phyloP scores from a whole-genome alignment of 2,797 vertebrate species.

The Lindbergichthys nudifrons region DNA sequence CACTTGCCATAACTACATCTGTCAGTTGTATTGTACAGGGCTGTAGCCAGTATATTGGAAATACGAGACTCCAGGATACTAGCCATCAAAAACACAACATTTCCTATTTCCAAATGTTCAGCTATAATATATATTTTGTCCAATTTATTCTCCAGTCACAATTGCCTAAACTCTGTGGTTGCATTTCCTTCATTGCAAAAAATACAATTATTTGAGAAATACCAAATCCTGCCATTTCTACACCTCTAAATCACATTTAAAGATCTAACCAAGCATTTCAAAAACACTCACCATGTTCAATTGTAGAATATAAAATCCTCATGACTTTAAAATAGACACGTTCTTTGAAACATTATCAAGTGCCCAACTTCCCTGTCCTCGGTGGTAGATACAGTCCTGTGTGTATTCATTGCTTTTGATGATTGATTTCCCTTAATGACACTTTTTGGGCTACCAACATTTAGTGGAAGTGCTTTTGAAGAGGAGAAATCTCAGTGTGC shows the following conservation, averaged over 20 bases:
- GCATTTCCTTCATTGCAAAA: neutral
- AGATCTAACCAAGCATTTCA: neutral
- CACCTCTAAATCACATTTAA: neutral
- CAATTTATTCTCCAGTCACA: neutral
- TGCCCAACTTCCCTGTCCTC: neutral
- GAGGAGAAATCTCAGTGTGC: conserved; percentile 19
- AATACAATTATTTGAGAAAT: neutral
- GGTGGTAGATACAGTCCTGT: too few relatives aligned
- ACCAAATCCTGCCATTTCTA: neutral
- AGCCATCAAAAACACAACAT: neutral
- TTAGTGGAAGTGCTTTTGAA: neutral
- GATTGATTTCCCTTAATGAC: neutral
- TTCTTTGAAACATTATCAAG: neutral
- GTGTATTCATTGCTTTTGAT: neutral
- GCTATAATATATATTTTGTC: neutral
- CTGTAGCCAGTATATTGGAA: neutral
- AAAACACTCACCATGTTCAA: too few relatives aligned
- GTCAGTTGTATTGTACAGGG: neutral
- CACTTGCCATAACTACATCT: neutral
- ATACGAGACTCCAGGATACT: neutral
- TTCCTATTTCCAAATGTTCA: too few relatives aligned
- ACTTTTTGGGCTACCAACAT: neutral
- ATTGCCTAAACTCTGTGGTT: neutral
- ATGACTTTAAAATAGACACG: neutral
- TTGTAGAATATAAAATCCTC: neutral